Evolutionary conservation across 2,113 vertebrate species (phyloP), one percentile per base, ranked within the genome.

Genomic region (Potamarius usumacintae): DNA sequence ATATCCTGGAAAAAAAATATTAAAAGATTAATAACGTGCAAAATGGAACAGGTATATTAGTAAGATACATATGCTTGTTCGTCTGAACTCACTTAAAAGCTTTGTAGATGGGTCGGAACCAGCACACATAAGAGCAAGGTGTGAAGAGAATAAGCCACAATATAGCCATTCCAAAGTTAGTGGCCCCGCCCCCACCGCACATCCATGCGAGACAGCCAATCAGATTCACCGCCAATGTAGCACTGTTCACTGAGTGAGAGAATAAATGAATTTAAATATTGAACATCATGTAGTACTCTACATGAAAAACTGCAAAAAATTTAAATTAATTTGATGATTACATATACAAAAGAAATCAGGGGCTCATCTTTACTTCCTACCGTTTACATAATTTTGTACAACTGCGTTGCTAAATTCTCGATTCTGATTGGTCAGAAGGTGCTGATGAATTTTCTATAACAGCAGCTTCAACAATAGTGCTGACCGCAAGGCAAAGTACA

Each of bases 41-140:
- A 65, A 27, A 58, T 50, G 12, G 18, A 52, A 34, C 5, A 30
- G 1, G 8, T 27, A 53, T 15, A 65, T 25, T 12, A 62, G n/a
- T 60, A n/a, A 65, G 65, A 48, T 25, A 53, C 7, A 42, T 20
- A 82, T 22, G n/a, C 18, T 50, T 25, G 53, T 53, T n/a, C 27
- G 17, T 62, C 11, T 90, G 55, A 89, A 95, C 98, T 97, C 95
- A 99, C 98, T 98, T 99, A 95, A 99, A 99, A 93, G 98, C 98
- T 95, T 99, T 99, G 96, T 99, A 99, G 96, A 99, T 98, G 93
- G 98, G 98, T 94, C 98, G 97, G 95, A 99, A 99, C 98, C 98
- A 99, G 96, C 98, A 99, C 93, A 99, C 97, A 89, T 99, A 99
- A 93, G 98, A 99, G 93, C 98, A 99, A 83, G 98, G 98, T 14